Conservation (phyloP, 2,888 invertebrate genomes). For the Tryphoninae sp. region DNA sequence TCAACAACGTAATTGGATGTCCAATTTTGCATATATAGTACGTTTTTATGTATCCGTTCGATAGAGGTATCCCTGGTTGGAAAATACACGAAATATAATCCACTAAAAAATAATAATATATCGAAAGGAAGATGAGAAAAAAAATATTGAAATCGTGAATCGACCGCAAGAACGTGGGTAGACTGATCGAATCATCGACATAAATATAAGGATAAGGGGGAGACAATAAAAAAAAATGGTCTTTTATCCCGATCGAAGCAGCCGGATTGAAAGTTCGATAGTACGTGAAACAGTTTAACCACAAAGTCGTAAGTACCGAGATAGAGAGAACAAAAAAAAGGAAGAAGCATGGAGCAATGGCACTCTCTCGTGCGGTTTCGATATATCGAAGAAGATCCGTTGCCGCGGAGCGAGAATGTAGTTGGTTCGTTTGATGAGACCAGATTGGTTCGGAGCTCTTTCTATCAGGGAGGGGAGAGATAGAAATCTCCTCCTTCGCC, state of each 20-base stretch:
- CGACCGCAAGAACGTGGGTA: slow-evolving; percentile 42
- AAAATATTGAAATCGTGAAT: slow-evolving; percentile 70
- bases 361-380: background rate
- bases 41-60: slow-evolving; percentile 38
- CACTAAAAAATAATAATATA: slow-evolving; percentile 8
- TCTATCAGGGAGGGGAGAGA: slow-evolving; percentile 25
- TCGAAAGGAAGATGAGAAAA: slow-evolving; percentile 28
- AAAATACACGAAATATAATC: slow-evolving; percentile 17
- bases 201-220: slow-evolving; percentile 61
- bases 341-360: background rate
- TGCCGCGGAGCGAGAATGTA: slow-evolving; percentile 57
- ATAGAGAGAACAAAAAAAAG: slow-evolving; percentile 29
- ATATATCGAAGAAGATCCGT: slow-evolving; percentile 61
- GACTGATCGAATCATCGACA: slow-evolving; percentile 73
- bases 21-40: slow-evolving; percentile 46
- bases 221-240: slow-evolving; percentile 44
- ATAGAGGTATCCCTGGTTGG: slow-evolving; percentile 7
- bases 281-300: slow-evolving; percentile 69
- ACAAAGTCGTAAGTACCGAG: slow-evolving; percentile 60
- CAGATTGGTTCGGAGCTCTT: slow-evolving; percentile 46
- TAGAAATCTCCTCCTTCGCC: slow-evolving; percentile 56
- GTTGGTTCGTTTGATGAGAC: slow-evolving; percentile 54
- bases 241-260: slow-evolving; percentile 40
- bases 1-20: slow-evolving; percentile 32
- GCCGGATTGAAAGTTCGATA: slow-evolving; percentile 67